Percentiles rank a stretch among this genome's conserved stretches.
Conservation (phyloP, 2,797 vertebrate genomes). For the Natrix natrix region DNA sequence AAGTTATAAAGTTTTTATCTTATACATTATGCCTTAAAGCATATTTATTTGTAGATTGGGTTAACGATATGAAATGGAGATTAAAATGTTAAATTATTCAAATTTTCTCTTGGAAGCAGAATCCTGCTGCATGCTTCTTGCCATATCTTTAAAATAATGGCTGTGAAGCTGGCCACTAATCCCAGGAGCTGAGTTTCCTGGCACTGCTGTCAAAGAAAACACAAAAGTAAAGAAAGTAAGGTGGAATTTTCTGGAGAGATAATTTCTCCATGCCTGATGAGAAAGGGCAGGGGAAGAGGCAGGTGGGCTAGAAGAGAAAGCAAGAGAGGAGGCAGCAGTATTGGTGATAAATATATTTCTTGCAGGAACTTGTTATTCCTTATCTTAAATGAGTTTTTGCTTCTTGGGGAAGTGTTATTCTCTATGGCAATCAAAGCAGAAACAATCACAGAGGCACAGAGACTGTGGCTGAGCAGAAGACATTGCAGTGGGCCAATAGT, state of each 20-base stretch:
- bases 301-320: not conserved
- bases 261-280: not conserved
- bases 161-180: not conserved
- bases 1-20: not conserved
- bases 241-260: not conserved
- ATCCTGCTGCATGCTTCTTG: not conserved
- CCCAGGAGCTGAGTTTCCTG: not conserved
- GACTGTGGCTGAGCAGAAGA: not conserved
- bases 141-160: not conserved
- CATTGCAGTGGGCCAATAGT: not conserved
- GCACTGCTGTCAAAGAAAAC: not conserved
- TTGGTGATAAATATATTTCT: not conserved
- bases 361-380: not conserved
- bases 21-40: not conserved
- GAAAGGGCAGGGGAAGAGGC: not conserved
- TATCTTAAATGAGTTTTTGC: not conserved
- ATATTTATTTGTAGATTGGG: not conserved
- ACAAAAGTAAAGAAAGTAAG: not conserved
- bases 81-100: not conserved
- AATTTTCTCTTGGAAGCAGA: not conserved
- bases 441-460: not conserved
- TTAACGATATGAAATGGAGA: not conserved
- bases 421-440: not conserved
- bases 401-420: not conserved
- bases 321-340: not conserved